Base-by-base conservation (phyloP, 2,888 invertebrate genomes). In the Empis livida region DNA sequence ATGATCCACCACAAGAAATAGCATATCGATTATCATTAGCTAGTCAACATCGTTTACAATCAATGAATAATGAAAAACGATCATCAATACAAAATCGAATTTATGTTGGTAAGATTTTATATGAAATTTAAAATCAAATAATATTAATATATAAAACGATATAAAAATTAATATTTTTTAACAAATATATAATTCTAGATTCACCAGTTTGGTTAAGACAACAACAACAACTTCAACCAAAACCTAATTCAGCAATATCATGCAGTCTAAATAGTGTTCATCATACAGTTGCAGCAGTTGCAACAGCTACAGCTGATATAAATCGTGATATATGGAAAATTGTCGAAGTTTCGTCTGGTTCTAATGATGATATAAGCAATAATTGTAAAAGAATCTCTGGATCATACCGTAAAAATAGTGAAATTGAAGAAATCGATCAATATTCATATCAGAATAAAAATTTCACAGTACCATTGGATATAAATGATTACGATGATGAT, bases 151-250 rank as follows among this genome's bases (percentile, higher is more conserved):
- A 9, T n/a, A n/a, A n/a, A n/a, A n/a, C n/a, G n/a, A n/a, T n/a
- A n/a, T n/a, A n/a, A n/a, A n/a, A n/a, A n/a, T n/a, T n/a, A n/a
- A n/a, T n/a, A n/a, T n/a, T n/a, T n/a, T n/a, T n/a, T n/a, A n/a
- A n/a, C n/a, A n/a, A n/a, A n/a, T n/a, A n/a, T n/a, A n/a, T n/a
- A n/a, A n/a, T 37, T n/a, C 20, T 35, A 52, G 74, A 78, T 58
- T 79, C 79, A 4, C 78, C 79, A 1, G 71, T 78, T 16, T 79
- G 78, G 78, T 58, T 77, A 43, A 69, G 77, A 1, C 76, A 78
- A 59, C 65, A 65, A 49, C 67, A 68, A 50, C 62, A 64, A 48
- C 55, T 58, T 14, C 57, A 32, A 56, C 59, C 20, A 63, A 60
- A 48, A 59, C 61, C 41, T 10, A 20, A 56, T 61, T 32, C 54